A percentile compares a stretch with the other conserved stretches of the same genome.
Evolutionary conservation across 2,888 invertebrate species (phyloP).

Genomic region (Ochropacha duplaris): DNA sequence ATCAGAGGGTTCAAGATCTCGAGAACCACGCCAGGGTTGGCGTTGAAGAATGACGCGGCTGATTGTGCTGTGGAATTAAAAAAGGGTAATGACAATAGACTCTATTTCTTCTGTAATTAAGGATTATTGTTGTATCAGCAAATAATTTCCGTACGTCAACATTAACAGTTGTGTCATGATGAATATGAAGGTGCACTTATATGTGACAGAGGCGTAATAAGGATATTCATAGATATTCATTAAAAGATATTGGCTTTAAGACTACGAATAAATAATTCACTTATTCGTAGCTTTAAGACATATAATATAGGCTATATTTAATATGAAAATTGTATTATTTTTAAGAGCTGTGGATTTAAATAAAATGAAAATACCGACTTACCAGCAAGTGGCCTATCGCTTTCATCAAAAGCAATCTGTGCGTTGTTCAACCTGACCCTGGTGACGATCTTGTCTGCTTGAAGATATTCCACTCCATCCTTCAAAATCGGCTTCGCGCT

Average conservation of each 20-base stretch:
- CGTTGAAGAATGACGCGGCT: conserved; percentile 87
- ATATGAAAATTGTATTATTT: too few relatives aligned
- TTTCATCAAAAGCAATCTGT: conserved; percentile 81
- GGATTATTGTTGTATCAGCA: too few relatives aligned
- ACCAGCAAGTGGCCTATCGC: conserved; percentile 83
- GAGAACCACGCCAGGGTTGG: conserved; percentile 85
- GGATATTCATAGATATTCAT: too few relatives aligned
- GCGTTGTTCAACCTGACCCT: conserved; percentile 85
- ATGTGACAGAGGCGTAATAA: too few relatives aligned
- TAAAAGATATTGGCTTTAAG: too few relatives aligned
- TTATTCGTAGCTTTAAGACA: too few relatives aligned
- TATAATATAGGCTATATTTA: too few relatives aligned
- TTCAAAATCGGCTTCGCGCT: conserved; percentile 81
- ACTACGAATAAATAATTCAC: too few relatives aligned
- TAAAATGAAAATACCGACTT: conserved; percentile 24
- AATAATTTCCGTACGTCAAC: too few relatives aligned
- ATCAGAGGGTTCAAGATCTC: conserved; percentile 87
- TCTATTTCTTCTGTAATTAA: neutral
- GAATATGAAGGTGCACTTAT: too few relatives aligned
- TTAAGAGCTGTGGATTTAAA: too few relatives aligned
- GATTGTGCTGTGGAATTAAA: conserved; percentile 81
- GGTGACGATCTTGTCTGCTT: conserved; percentile 82
- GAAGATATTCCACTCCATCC: conserved; percentile 84
- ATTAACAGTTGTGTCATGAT: too few relatives aligned
- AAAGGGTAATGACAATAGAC: neutral